Conservation (phyloP, 2,797 vertebrate species). For the Falco concolor region DNA sequence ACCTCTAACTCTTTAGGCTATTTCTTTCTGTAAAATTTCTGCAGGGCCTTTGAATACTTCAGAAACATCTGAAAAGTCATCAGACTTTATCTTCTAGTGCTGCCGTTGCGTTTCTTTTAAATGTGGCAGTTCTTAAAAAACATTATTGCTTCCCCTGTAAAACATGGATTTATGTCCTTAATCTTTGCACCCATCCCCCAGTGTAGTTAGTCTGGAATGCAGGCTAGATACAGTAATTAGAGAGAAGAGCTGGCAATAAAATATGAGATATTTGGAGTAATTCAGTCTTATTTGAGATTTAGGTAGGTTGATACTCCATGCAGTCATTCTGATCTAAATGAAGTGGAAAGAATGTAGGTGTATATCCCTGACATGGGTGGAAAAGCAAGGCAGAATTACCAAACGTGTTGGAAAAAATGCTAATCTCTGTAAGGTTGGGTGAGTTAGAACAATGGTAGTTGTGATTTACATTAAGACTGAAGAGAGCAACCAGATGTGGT, state of each 20-base stretch:
- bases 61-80: background rate
- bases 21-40: background rate
- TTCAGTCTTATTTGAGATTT: background rate
- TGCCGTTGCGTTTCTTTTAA: background rate
- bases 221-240: background rate
- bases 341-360: conserved; percentile 9
- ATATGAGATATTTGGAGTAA: background rate
- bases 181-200: background rate
- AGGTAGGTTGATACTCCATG: background rate
- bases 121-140: background rate
- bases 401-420: background rate
- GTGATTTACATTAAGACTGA: background rate
- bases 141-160: background rate
- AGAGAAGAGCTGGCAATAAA: background rate
- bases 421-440: background rate
- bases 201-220: background rate
- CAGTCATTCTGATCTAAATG: background rate
- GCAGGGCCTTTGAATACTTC: background rate
- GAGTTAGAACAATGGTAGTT: background rate
- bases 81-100: background rate
- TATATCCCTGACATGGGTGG: background rate
- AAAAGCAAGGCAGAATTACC: conserved; percentile 7
- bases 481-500: background rate
- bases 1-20: background rate
- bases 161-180: background rate